phyloP scores from a whole-genome alignment of 2,888 invertebrate species.

The Drosophila peninsularis region DNA sequence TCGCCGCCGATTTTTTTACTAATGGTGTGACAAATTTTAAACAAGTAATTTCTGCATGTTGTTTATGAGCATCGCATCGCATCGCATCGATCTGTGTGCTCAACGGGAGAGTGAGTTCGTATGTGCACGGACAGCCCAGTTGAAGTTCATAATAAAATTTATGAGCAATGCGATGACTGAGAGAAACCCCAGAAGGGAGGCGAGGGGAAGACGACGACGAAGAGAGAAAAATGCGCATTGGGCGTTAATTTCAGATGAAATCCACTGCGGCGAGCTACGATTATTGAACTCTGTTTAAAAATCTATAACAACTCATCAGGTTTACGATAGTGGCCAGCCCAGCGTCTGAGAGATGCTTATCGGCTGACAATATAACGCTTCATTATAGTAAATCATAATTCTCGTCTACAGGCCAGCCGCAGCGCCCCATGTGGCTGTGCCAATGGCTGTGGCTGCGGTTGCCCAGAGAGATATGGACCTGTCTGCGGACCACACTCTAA shows the following conservation, averaged over 20 bases:
- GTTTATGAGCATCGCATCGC: slow-evolving; percentile 77
- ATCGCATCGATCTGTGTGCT: slow-evolving; percentile 60
- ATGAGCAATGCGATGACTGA: slow-evolving; percentile 69
- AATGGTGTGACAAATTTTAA: slow-evolving; percentile 82
- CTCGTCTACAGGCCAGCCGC: slow-evolving; percentile 43
- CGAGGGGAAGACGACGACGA: not conserved
- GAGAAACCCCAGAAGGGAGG: slow-evolving; percentile 18
- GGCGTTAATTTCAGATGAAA: slow-evolving; percentile 62
- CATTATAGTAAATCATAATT: slow-evolving; percentile 78
- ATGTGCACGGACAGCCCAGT: slow-evolving; percentile 26
- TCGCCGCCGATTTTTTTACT: slow-evolving; percentile 79
- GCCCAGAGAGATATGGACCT: slow-evolving; percentile 16
- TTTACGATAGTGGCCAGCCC: slow-evolving; percentile 56
- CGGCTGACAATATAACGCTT: slow-evolving; percentile 74
- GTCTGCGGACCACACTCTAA: slow-evolving; percentile 70
- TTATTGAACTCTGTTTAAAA: slow-evolving; percentile 74
- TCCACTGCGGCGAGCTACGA: slow-evolving; percentile 47
- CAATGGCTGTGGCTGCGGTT: slow-evolving; percentile 17
- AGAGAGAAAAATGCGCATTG: slow-evolving; percentile 15
- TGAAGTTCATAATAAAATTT: slow-evolving; percentile 79
- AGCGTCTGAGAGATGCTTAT: slow-evolving; percentile 70
- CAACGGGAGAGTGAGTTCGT: slow-evolving; percentile 61
- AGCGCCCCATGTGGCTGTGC: slow-evolving; percentile 50
- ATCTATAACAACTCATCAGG: slow-evolving; percentile 79
- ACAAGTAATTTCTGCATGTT: slow-evolving; percentile 81